phyloP scores from a whole-genome alignment of 2,797 vertebrate genomes.

The Ptychobarbus kaznakovi region DNA sequence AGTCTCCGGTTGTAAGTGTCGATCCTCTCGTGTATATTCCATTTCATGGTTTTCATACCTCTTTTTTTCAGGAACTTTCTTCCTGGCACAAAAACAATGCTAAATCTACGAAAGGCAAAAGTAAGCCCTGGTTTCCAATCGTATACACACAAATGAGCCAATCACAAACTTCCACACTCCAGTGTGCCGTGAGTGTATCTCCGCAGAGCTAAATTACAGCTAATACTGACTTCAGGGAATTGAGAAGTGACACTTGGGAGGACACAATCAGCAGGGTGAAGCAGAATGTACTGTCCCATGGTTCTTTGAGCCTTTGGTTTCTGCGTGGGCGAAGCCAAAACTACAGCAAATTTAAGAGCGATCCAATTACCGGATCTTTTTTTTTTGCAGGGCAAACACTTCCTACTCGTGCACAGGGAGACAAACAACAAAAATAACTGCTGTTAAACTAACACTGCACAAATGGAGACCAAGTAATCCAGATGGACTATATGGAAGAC shows the following conservation, averaged over 20 bases:
- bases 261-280: conserved; percentile 25
- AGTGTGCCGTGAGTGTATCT: background rate
- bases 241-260: conserved; percentile 33
- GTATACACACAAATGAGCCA: background rate
- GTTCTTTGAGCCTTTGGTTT: conserved; percentile 43
- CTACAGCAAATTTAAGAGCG: conserved; percentile 8
- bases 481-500: conserved; percentile 26
- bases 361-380: background rate
- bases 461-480: conserved; percentile 4
- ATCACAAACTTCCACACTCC: conserved; percentile 19
- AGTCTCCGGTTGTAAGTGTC: conserved; percentile 4
- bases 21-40: conserved; percentile 43
- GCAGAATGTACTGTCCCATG: background rate
- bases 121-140: conserved; percentile 16
- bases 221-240: background rate
- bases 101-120: conserved; percentile 25
- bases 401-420: conserved; percentile 3
- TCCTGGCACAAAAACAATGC: conserved; percentile 62
- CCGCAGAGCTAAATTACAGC: background rate
- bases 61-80: conserved; percentile 46
- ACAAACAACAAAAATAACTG: conserved; percentile 13
- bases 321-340: conserved; percentile 3
- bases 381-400: background rate
- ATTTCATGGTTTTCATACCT: conserved; percentile 62
- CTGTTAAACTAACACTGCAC: conserved; percentile 28